phyloP scores from a whole-genome alignment of 2,797 vertebrate species.

The Cygnus olor region DNA sequence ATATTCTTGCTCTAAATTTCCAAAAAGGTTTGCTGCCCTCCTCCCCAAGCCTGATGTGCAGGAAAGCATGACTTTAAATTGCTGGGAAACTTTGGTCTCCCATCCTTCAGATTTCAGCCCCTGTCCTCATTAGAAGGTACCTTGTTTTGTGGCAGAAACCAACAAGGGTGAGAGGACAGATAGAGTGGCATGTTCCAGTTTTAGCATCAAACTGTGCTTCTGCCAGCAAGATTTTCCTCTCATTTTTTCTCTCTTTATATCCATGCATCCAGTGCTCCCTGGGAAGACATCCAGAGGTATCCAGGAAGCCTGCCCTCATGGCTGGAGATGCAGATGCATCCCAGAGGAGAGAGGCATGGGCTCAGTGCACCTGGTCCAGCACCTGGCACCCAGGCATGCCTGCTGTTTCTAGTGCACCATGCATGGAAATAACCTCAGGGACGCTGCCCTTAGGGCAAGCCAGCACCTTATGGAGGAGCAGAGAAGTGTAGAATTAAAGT shows the following conservation, averaged over 20 bases:
- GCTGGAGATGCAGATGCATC: neutral
- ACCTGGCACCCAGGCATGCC: neutral
- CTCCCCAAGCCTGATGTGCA: neutral
- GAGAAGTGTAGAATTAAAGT: neutral
- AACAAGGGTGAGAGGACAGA: neutral
- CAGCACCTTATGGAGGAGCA: neutral
- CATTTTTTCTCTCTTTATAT: neutral
- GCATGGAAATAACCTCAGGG: neutral
- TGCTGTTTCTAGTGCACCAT: neutral
- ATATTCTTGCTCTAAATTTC: neutral
- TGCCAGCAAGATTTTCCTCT: neutral
- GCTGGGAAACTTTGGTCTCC: neutral
- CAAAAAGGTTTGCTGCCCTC: neutral
- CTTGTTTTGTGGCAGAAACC: neutral
- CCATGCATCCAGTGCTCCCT: neutral
- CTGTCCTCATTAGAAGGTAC: neutral
- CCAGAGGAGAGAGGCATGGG: neutral
- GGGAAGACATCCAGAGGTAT: neutral
- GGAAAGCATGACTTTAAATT: neutral
- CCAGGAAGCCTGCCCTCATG: neutral
- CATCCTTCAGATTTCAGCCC: neutral
- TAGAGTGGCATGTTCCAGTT: rapidly evolving
- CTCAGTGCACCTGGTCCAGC: no score
- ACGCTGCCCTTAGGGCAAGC: rapidly evolving
- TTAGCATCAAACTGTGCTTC: neutral